These are phyloP conservation scores for Argynnis bischoffii DNA, from an alignment of 2,888 invertebrate species.

Conservation along the genomic window DNA sequence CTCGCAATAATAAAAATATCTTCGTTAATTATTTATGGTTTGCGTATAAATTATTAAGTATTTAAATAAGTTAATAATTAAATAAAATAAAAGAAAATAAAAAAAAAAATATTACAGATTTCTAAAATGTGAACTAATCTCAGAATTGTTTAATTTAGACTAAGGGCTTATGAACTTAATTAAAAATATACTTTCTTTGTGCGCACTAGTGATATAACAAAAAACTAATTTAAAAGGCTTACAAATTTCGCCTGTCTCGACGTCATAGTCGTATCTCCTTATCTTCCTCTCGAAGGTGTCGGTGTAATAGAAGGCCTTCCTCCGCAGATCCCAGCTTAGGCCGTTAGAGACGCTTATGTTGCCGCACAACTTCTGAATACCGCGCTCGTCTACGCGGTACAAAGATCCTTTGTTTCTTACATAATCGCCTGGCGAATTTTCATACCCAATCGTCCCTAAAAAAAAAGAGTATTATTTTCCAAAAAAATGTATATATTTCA, in stretches of 20 bases:
- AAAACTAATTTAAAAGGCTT: constrained; percentile 49
- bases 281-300: constrained; percentile 86
- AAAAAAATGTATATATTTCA: not conserved
- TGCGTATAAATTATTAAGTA: no score
- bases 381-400: constrained; percentile 63
- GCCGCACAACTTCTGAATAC: constrained; percentile 48
- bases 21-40: no score
- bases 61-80: no score
- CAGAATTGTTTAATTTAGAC: no score
- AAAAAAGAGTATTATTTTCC: not conserved
- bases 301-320: constrained; percentile 87
- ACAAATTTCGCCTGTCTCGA: constrained; percentile 85
- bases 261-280: constrained; percentile 87
- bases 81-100: no score
- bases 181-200: no score
- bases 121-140: no score
- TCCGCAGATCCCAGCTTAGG: constrained; percentile 87
- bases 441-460: constrained; percentile 82
- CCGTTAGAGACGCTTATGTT: constrained; percentile 88
- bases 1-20: no score
- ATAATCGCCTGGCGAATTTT: constrained; percentile 65
- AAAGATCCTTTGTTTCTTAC: constrained; percentile 69
- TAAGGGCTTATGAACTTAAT: no score
- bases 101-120: no score
- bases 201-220: no score